Base-by-base conservation (phyloP, 1,140 invertebrate genomes). In the Cyrtorhinus lividipennis region DNA sequence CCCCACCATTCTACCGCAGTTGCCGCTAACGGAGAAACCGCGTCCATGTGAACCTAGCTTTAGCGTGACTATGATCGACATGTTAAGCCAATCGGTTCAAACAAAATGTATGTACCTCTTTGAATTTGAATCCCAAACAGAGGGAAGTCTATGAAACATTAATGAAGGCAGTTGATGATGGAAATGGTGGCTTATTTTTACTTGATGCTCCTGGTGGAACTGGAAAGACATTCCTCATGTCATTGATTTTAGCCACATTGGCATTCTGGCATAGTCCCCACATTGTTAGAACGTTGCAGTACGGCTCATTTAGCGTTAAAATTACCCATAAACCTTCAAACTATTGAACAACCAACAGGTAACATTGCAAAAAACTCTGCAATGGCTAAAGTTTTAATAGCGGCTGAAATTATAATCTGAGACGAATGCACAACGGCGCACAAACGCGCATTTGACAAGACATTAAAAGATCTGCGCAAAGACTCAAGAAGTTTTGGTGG, bases 281-380 rank as follows among this genome's bases (percentile, higher is more conserved):
- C 72, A 44, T 66, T 78, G 1, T 68, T 79, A 26, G 63, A 71
- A 63, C 72, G 73, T 66, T 79, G 78, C 22, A 64, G 72, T 69
- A 82, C 77, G 30, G 73, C 73, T 58, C 76, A 80, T 73, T 78
- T 72, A 2, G 70, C 72, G 56, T 74, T 81, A 23, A 78, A 78
- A 68, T 63, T 78, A 20, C 71, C 74, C 61, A 63, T 72, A 20
- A 71, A 68, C 48, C 23, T 77, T 8, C 59, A 67, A 26, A 57
- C 1, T 8, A 56, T 23, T 62, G 68, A 72, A 64, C 62, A 18
- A 45, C 66, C 70, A 61, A 67, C 63, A 25, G 77, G 72, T 61
- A 74, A 72, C 44, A 74, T 78, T 57, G 58, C 64, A 10, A 67
- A 70, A 64, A 20, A 64, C 20, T 65, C 62, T 46, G 59, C 48